A percentile compares a stretch with the other conserved stretches of the same genome.
phyloP scores from a whole-genome alignment of 2,888 invertebrate genomes.

The Ichneumon xanthorius region DNA sequence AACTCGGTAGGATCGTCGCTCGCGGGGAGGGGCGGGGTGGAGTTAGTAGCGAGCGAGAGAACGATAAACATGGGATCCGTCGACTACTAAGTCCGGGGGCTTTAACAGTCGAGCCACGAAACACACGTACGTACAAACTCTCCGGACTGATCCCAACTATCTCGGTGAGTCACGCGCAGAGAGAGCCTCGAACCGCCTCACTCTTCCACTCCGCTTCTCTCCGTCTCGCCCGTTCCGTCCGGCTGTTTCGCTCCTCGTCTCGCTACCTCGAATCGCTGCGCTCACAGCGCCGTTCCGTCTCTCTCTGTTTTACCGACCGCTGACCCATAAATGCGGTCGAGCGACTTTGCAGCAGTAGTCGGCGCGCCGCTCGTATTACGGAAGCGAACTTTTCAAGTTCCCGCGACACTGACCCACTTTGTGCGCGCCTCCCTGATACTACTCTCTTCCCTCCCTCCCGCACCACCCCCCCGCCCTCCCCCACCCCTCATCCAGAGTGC shows the following conservation, averaged over 20 bases:
- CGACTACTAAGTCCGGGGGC: conserved; percentile 47
- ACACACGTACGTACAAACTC: conserved; percentile 66
- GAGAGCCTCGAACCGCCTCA: conserved; percentile 55
- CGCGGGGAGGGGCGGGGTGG: background rate
- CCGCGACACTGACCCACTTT: conserved; percentile 85
- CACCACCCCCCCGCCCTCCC: background rate
- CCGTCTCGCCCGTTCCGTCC: conserved; percentile 19
- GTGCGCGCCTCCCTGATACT: conserved; percentile 75
- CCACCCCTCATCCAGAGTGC: conserved; percentile 70
- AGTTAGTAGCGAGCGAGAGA: conserved; percentile 35
- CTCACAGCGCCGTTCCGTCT: conserved; percentile 59
- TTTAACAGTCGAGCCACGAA: conserved; percentile 68
- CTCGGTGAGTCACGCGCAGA: conserved; percentile 68
- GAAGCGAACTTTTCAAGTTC: conserved; percentile 85
- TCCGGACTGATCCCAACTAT: conserved; percentile 62
- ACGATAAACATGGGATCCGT: conserved; percentile 26
- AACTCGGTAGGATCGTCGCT: conserved; percentile 36
- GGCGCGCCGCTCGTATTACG: conserved; percentile 81
- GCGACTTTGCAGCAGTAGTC: conserved; percentile 73
- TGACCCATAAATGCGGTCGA: conserved; percentile 79
- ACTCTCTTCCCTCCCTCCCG: conserved; percentile 49
- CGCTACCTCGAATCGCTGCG: conserved; percentile 35
- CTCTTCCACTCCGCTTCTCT: conserved; percentile 45
- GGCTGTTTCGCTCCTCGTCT: conserved; percentile 53
- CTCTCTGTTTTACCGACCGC: conserved; percentile 79